Base-by-base conservation (phyloP, 2,113 vertebrate genomes). In the Ammodytes dubius region DNA sequence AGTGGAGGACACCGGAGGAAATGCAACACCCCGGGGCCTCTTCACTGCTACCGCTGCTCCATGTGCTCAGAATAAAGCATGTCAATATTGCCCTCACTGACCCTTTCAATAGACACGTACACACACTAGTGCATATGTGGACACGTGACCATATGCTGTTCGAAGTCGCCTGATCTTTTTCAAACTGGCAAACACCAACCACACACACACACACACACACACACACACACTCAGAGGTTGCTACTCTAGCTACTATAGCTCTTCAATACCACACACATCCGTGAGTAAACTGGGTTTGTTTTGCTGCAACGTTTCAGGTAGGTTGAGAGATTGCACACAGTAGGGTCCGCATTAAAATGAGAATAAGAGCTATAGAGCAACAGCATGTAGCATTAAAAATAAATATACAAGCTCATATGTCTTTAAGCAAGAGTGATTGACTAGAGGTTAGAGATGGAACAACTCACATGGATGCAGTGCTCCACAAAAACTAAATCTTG, bases 61-160 rank as follows among this genome's bases (percentile, higher is more conserved):
- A 70, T 81, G 77, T 80, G 74, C 88, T 89, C 49, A 47, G 83
- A 82, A 89, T 89, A 91, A 72, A 87, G 77, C 68, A 80, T 82
- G 78, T 84, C 88, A 73, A 85, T 87, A 86, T 1, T 86, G 83
- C 76, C 84, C 90, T 90, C 74, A 6, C 64, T 93, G 88, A 91
- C 92, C 92, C 89, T 84, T 84, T 27, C 27, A 27, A 80, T 7
- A 12, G 60, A 50, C 13, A 52, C 54, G 64, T 70, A 85, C 11
- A 67, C 58, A 84, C 69, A 80, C 73, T 8, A 4, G 50, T 40
- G 50, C 65, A 80, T 50, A 70, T 50, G 47, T 45, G 35, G 35
- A 63, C 72, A 86, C 46, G 49, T 54, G 70, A 79, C 58, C 50
- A 4, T 61, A 81, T 58, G 57, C 35, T 52, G n/a, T 65, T 64